Evolutionary conservation across 2,888 invertebrate genomes (phyloP), one percentile per base, ranked within the genome.

Genomic region (Chrysolina haemoptera): DNA sequence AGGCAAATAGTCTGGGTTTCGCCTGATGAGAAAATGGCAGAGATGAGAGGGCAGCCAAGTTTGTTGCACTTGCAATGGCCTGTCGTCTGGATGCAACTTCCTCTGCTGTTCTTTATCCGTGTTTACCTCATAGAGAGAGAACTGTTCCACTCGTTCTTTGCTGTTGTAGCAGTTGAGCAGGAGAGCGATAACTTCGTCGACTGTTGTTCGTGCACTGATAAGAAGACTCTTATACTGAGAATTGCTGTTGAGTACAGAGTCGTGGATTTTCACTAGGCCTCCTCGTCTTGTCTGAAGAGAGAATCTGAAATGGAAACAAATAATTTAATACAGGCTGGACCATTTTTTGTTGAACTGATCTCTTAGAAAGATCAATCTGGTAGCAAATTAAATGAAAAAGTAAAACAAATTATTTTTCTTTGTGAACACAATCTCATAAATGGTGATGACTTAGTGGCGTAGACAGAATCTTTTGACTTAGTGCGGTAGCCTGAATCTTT

Each of bases 211-310:
- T 82, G 96, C 96, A 79, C 96, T 96, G 82, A 97, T 94, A 79
- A 97, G 90, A 81, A 97, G 89, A 81, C 96, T 96, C 89, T 97
- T 97, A 91, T 97, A 97, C 89, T 96, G 95, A 0, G 96, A 97
- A 86, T 95, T 95, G 69, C 95, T 94, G 92, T 96, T 96, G 78
- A 98, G 90, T 46, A 95, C 96, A 18, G 95, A 95, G 88, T 98
- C 98, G 90, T 96, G 95, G 72, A 98, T 94, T 88, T 96, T 95
- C 80, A 98, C 95, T 76, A 98, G 90, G n/a, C 96, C 96, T 43
- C 97, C 97, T 6, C 95, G 93, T 77, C 95, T 92, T 84, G 95
- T 94, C 88, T 96, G 95, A 72, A 98, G 91, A 68, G 95, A 94
- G 89, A 97, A 97, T 88, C 94, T 94, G 89, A 22, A 90, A 90